These are phyloP conservation scores for Saccostrea glomerata DNA, from an alignment of 1,140 invertebrate species.

Conservation along the genomic window DNA sequence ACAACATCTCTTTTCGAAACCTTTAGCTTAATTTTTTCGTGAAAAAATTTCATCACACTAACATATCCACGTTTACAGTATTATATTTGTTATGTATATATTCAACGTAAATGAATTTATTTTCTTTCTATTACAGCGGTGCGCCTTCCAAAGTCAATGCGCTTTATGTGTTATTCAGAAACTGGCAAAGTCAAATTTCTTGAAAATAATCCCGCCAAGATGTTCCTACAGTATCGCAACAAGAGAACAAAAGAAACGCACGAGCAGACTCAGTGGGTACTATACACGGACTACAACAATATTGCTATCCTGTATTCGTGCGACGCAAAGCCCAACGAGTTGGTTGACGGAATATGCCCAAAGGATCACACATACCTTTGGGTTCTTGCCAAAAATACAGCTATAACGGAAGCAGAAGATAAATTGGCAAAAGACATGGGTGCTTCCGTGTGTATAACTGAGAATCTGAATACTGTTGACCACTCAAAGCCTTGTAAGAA, in stretches of 20 bases:
- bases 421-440: background rate
- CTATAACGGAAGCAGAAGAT: background rate
- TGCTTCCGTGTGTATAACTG: background rate
- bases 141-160: background rate
- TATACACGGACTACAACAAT: background rate
- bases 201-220: background rate
- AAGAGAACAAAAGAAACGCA: background rate
- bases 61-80: too few species aligned
- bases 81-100: too few species aligned
- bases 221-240: conserved; percentile 6
- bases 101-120: too few species aligned
- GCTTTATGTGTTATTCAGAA: background rate
- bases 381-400: background rate
- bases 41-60: too few species aligned
- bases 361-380: background rate
- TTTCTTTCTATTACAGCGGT: background rate
- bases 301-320: background rate
- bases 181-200: background rate
- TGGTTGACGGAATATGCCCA: background rate
- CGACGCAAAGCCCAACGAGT: background rate
- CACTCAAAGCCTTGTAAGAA: background rate
- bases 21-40: too few species aligned
- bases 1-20: too few species aligned
- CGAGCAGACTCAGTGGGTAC: background rate
- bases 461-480: background rate